Conservation (phyloP, 2,888 invertebrate genomes). For the Eupithecia dodoneata region DNA sequence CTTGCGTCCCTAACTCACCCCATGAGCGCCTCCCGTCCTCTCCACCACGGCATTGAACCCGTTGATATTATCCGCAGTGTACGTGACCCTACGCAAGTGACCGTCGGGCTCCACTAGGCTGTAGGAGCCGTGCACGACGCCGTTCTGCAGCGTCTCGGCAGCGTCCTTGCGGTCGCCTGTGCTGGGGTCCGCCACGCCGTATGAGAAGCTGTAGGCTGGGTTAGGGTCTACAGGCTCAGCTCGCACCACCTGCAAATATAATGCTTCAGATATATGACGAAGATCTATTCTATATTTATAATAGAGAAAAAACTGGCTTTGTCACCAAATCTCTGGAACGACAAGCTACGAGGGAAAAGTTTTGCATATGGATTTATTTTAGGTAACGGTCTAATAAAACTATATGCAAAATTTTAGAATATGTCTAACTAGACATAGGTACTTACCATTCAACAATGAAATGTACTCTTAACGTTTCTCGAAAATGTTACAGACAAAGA, state of each 20-base stretch:
- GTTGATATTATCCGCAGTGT: slow-evolving; percentile 82
- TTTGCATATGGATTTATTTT: too few species aligned
- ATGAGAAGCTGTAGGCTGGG: slow-evolving; percentile 81
- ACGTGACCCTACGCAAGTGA: slow-evolving; percentile 78
- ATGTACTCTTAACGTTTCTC: too few species aligned
- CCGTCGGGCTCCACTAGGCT: slow-evolving; percentile 82
- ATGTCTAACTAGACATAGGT: too few species aligned
- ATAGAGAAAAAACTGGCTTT: too few species aligned
- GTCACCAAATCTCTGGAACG: too few species aligned
- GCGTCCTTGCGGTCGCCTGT: slow-evolving; percentile 83
- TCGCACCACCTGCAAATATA: slow-evolving; percentile 61
- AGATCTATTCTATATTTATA: too few species aligned
- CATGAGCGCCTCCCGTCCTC: slow-evolving; percentile 75
- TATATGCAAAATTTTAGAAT: too few species aligned
- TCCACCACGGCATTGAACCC: slow-evolving; percentile 83
- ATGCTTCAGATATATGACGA: background rate
- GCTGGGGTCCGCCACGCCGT: slow-evolving; percentile 78
- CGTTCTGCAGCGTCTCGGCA: slow-evolving; percentile 79
- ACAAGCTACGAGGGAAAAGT: too few species aligned
- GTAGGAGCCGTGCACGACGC: slow-evolving; percentile 82
- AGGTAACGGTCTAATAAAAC: too few species aligned
- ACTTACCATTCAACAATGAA: too few species aligned
- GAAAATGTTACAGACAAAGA: too few species aligned
- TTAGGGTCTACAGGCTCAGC: slow-evolving; percentile 81
- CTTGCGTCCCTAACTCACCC: slow-evolving; percentile 52